Base-by-base conservation (phyloP, 1,140 invertebrate genomes). In the Lethrus apterus region DNA sequence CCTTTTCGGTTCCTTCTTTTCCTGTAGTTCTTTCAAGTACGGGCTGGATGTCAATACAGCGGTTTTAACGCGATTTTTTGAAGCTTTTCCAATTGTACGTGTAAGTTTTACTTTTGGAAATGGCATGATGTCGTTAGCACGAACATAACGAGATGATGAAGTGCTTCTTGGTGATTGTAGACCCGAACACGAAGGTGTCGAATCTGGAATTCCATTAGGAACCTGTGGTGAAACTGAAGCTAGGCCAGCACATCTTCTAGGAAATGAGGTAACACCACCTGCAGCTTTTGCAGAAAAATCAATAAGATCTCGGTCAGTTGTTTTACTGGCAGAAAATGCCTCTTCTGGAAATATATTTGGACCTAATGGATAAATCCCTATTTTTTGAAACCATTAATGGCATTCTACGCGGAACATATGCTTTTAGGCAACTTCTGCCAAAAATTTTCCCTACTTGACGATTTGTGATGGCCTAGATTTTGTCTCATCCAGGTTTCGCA, bases 301-400 rank as follows among this genome's bases (percentile, higher is more conserved):
- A 5, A 26, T 4, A 5, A 5, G 10, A 4, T 5, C 5, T 26
- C 10, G 24, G 14, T 36, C 14, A 15, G 14, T 36, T 18, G 34
- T 36, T 36, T 36, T 20, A 36, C 34, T 36, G 5, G 34, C 34
- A 8, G 34, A 7, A 36, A 36, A 36, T 17, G 14, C 34, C 14
- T 36, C 34, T 5, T 36, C 34, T 4, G 34, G 34, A 36, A 36
- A 36, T 20, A 36, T 20, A 15, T 36, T 36, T 18, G 34, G 34
- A 36, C 20, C 14, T 4, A 36, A 11, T 10, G 34, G 34, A 4
- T 8, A 36, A 8, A 15, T 36, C 20, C 34, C 34, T 7, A 18
- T 36, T 36, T 36, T 36, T 36, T 15, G 20, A 36, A 36, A 20
- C 14, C 34, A 36, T 15, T 36, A 18, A 36, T 36, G 18, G 5